Evolutionary conservation across 2,797 vertebrate genomes (phyloP), one percentile per base, ranked within the genome.

Genomic region (Argya squamiceps): DNA sequence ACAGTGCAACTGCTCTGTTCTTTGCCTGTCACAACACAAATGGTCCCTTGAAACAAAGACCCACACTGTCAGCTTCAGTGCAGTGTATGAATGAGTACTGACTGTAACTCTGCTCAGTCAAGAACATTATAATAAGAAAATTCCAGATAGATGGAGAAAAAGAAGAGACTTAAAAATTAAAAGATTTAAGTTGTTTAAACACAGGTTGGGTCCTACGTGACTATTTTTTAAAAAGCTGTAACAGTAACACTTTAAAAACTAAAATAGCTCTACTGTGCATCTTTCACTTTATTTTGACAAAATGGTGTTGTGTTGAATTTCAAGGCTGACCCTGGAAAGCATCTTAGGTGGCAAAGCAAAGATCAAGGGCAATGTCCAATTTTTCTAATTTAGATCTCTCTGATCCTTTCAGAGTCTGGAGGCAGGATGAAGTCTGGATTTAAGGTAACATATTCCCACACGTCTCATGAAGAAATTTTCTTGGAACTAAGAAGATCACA

Each of bases 111-210:
- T 82, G 84, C 67, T 77, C 84, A 96, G 68, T 84, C 86, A 94
- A 94, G 91, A 95, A 91, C 60, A 56, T 26, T 37, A 84, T 85
- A 81, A 84, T 80, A 87, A 88, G 60, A 92, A 85, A 87, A 62
- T 16, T 75, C 87, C 52, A 95, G 58, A 79, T 75, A 83, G 58
- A 70, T 91, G 55, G 88, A 5, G 75, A 96, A 97, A 92, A 92
- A 93, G 58, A 49, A 82, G 44, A 96, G 43, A 92, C 68, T 89
- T 91, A 17, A 70, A 71, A 90, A 97, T 93, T 63, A 97, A 96
- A 97, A 94, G 64, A 79, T 82, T 81, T 63, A 64, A 64, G 82
- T 96, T 91, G 92, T 97, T 96, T 88, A 96, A 96, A 96, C 97
- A 96, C 88, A 94, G 26, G 10, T 86, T 83, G 73, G 70, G 84